Evolutionary conservation across 2,797 vertebrate species (phyloP).

Genomic region (Falco rusticolus): DNA sequence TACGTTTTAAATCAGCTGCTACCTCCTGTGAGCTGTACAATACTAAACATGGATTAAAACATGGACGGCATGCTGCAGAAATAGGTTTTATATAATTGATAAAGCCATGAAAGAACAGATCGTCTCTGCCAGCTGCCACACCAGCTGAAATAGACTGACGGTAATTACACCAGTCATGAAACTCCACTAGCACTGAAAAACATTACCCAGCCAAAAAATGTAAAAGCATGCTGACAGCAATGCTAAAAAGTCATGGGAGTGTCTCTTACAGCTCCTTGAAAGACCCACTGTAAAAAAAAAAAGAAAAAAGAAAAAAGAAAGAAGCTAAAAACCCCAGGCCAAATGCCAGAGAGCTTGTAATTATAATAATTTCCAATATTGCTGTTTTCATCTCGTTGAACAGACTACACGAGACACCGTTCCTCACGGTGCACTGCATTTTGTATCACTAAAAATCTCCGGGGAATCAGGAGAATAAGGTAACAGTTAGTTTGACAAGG

Average conservation of each 20-base stretch:
- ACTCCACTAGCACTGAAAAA: not conserved
- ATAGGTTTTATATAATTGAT: conserved; percentile 21
- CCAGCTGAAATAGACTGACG: not conserved
- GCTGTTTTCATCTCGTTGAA: not conserved
- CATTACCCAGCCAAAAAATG: not conserved
- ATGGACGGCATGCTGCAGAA: not conserved
- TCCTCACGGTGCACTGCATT: not conserved
- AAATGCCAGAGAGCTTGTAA: not conserved
- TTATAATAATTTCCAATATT: not conserved
- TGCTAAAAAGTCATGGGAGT: not conserved
- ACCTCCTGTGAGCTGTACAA: not conserved
- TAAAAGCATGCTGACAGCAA: not conserved
- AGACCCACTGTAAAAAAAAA: not conserved
- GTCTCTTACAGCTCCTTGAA: not conserved
- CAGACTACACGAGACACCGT: not conserved
- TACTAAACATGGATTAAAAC: conserved; percentile 1
- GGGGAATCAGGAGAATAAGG: not conserved
- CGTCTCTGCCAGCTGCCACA: conserved; percentile 52
- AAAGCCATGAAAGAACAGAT: conserved; percentile 35
- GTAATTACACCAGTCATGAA: conserved; percentile 17
- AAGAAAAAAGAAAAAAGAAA: not conserved
- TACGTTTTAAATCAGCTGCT: not conserved
- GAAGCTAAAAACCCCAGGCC: not conserved
- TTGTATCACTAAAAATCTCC: not conserved
- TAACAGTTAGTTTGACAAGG: not conserved